Conservation (phyloP, 2,797 vertebrate genomes). For the Odontamblyopus lacepedii region DNA sequence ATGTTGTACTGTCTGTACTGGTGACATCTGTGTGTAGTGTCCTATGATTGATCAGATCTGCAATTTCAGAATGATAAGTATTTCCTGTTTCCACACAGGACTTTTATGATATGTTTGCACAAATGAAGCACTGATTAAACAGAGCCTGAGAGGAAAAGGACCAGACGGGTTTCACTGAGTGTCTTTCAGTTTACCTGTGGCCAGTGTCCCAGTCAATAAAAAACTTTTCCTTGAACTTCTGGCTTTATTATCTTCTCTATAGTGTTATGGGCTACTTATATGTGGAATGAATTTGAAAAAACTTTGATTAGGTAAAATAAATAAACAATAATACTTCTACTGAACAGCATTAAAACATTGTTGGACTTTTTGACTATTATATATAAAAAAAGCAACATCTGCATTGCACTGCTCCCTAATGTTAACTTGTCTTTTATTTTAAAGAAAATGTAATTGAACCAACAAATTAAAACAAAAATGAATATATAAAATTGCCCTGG, state of each 20-base stretch:
- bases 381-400: neutral
- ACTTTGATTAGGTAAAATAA: neutral
- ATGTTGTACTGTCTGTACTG: slow-evolving; percentile 42
- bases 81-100: slow-evolving; percentile 38
- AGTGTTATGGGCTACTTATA: neutral
- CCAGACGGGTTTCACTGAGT: slow-evolving; percentile 58
- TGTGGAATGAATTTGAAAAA: neutral
- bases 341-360: neutral
- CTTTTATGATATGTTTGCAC: slow-evolving; percentile 65
- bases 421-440: neutral
- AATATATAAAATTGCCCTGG: too few species aligned
- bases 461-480: neutral
- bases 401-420: neutral
- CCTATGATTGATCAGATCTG: slow-evolving; percentile 6
- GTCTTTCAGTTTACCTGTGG: slow-evolving; percentile 52
- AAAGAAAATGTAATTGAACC: neutral
- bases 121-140: slow-evolving; percentile 36
- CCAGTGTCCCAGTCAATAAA: slow-evolving; percentile 69
- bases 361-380: neutral
- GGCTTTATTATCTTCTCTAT: slow-evolving; percentile 31
- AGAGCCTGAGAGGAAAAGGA: slow-evolving; percentile 27
- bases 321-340: neutral
- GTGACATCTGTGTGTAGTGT: slow-evolving; percentile 39
- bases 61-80: slow-evolving; percentile 35
- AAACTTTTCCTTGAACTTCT: slow-evolving; percentile 52